These are phyloP conservation scores for Ctenochaetus hawaiiensis DNA, from an alignment of 2,797 vertebrate species.

Conservation along the genomic window DNA sequence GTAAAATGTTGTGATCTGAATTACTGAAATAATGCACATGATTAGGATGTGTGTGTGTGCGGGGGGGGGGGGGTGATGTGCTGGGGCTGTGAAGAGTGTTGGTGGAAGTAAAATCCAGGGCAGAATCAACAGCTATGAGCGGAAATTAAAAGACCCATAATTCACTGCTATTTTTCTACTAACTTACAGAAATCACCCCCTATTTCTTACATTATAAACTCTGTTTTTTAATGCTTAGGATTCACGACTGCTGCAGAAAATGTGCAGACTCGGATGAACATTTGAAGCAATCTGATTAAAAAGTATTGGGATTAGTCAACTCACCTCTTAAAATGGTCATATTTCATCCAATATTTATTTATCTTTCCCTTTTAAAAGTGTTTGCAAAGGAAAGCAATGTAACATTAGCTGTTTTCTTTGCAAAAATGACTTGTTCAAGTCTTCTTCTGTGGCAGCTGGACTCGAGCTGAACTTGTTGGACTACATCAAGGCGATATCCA, in stretches of 20 bases:
- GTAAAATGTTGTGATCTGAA: slow-evolving; percentile 82
- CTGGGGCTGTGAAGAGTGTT: slow-evolving; percentile 9
- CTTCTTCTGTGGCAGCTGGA: slow-evolving; percentile 43
- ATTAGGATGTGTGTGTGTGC: slow-evolving; percentile 56
- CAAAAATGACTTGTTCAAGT: neutral
- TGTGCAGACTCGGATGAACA: neutral
- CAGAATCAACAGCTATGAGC: slow-evolving; percentile 23
- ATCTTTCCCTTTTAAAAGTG: no score
- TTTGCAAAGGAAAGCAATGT: neutral
- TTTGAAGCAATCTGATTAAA: neutral
- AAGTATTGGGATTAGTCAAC: neutral
- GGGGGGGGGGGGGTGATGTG: neutral
- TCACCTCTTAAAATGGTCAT: neutral
- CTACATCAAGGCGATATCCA: slow-evolving; percentile 66
- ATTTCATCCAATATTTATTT: neutral
- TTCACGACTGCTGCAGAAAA: neutral
- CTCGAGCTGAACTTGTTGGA: slow-evolving; percentile 62
- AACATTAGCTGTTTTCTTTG: neutral
- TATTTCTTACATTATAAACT: neutral
- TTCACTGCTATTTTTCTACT: slow-evolving; percentile 12
- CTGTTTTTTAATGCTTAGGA: neutral
- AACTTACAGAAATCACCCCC: neutral
- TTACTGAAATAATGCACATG: slow-evolving; percentile 73
- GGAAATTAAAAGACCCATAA: slow-evolving; percentile 1
- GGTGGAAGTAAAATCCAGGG: slow-evolving; percentile 37